Conservation (phyloP, 2,113 vertebrate species). For the Lipophrys pholis region DNA sequence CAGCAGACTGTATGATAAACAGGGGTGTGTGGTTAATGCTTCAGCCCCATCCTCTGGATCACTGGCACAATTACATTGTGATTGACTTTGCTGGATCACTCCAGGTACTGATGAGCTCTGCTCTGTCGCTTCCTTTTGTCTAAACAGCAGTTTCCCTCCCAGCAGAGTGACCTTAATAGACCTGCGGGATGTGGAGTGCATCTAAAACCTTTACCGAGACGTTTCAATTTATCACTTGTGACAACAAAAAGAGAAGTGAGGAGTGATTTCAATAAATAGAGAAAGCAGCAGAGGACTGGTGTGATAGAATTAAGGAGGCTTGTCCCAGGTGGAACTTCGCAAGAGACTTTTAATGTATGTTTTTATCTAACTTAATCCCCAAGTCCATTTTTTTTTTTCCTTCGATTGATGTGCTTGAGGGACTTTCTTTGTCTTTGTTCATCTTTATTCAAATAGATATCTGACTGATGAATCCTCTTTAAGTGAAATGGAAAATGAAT, state of each 20-base stretch:
- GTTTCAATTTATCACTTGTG: conserved; percentile 55
- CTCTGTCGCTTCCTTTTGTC: conserved; percentile 45
- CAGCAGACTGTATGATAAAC: conserved; percentile 59
- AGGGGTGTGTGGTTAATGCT: conserved; percentile 72
- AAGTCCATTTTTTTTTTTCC: neutral
- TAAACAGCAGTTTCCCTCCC: conserved; percentile 42
- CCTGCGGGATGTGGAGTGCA: conserved; percentile 41
- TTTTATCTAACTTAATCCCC: conserved; percentile 25
- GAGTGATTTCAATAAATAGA: conserved; percentile 49
- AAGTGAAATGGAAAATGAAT: conserved; percentile 43
- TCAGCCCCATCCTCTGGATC: conserved; percentile 84
- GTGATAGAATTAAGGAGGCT: conserved; percentile 44
- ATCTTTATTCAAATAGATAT: conserved; percentile 56
- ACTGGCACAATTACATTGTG: conserved; percentile 76
- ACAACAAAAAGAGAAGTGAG: conserved; percentile 44
- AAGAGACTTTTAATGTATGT: conserved; percentile 34
- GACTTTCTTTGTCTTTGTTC: conserved; percentile 42
- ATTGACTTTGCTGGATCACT: conserved; percentile 66
- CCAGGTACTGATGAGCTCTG: conserved; percentile 50
- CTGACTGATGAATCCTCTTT: conserved; percentile 36
- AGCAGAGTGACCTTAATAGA: conserved; percentile 56
- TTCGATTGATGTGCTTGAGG: conserved; percentile 26
- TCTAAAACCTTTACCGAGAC: conserved; percentile 49
- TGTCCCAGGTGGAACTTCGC: conserved; percentile 31
- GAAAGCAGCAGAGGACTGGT: conserved; percentile 29